phyloP scores from a whole-genome alignment of 64 coral and sea anemone species.

The Acropora tenuis region DNA sequence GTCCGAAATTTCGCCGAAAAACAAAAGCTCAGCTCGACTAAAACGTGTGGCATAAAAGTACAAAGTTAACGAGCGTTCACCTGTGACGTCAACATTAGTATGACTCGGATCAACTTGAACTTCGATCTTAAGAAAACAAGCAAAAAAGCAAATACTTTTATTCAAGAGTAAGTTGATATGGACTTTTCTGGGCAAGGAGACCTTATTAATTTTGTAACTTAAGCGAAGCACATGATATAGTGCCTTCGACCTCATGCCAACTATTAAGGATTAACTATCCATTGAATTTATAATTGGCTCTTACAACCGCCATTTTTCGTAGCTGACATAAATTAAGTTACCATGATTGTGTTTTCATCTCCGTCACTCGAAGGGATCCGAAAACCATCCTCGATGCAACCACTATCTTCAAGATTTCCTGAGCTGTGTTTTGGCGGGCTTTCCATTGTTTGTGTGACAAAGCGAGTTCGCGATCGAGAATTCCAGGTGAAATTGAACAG shows the following conservation, averaged over 20 bases:
- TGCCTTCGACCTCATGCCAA: neutral
- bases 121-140: neutral
- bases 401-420: slow-evolving; percentile 40
- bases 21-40: too few relatives aligned
- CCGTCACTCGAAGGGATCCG: neutral
- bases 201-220: neutral
- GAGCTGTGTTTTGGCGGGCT: neutral
- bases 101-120: too few relatives aligned
- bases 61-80: too few relatives aligned
- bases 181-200: neutral
- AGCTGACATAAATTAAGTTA: neutral
- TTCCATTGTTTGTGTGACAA: slow-evolving; percentile 5
- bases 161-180: too few relatives aligned
- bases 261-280: neutral
- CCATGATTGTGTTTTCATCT: slow-evolving; percentile 9
- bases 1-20: too few relatives aligned
- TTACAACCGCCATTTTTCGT: neutral
- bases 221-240: neutral
- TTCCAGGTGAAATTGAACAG: neutral
- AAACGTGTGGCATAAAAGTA: slow-evolving; percentile 3
- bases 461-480: neutral
- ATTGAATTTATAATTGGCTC: neutral
- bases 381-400: slow-evolving; percentile 21
- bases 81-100: neutral
- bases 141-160: too few relatives aligned